Conservation (phyloP, 1,140 invertebrate genomes). For the Asobara japonica region DNA sequence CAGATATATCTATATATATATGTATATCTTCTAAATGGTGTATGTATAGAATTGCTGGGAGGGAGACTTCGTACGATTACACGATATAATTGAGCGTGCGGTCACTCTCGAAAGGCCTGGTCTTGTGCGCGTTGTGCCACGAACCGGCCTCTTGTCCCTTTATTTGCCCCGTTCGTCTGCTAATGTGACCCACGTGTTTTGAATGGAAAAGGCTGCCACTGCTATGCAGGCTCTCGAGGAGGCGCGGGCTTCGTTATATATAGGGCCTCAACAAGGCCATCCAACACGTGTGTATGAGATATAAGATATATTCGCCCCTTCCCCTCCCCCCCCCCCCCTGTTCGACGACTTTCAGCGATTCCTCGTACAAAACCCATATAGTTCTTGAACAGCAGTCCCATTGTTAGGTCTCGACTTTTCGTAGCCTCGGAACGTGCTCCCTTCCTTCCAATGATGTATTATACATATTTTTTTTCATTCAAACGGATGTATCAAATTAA, state of each 20-base stretch:
- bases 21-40: too few species aligned
- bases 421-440: slow-evolving; percentile 6
- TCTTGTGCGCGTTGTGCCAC: too few species aligned
- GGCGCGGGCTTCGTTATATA: neutral
- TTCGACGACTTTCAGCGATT: neutral
- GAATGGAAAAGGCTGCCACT: slow-evolving; percentile 41
- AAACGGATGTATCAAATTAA: slow-evolving; percentile 13
- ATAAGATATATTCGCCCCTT: slow-evolving; percentile 19
- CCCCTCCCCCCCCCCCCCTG: neutral
- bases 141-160: slow-evolving; percentile 33
- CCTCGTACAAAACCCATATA: slow-evolving; percentile 25
- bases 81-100: slow-evolving; percentile 42
- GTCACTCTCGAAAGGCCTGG: neutral
- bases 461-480: neutral
- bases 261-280: slow-evolving; percentile 17
- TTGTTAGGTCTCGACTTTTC: slow-evolving; percentile 33
- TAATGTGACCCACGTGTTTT: slow-evolving; percentile 52
- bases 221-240: neutral
- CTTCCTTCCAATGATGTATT: neutral
- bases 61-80: neutral
- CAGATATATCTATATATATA: too few species aligned
- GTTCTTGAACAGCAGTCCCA: slow-evolving; percentile 43
- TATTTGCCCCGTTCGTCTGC: slow-evolving; percentile 41
- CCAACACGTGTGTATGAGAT: slow-evolving; percentile 6
- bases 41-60: neutral